A percentile compares a stretch with the other conserved stretches of the same genome.
These are phyloP conservation scores for Eueides isabella DNA, from an alignment of 1,140 invertebrate species.

Conservation along the genomic window DNA sequence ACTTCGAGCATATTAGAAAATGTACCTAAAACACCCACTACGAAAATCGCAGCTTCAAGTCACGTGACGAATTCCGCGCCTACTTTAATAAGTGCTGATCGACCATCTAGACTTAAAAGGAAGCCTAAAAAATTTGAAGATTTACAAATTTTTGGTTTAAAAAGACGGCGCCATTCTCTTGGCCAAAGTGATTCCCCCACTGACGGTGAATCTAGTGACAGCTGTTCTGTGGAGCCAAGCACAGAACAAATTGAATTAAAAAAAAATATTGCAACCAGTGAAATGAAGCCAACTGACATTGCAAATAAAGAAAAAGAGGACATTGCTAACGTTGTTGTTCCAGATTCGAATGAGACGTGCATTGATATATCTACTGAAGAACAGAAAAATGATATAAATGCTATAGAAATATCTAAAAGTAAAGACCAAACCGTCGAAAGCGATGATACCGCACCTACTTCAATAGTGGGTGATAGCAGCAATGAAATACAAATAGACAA, in stretches of 20 bases:
- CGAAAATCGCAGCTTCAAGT: slow-evolving; percentile 27
- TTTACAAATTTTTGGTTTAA: slow-evolving; percentile 52
- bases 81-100: slow-evolving; percentile 53
- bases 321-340: not conserved
- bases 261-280: not conserved
- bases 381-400: not conserved
- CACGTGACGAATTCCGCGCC: slow-evolving; percentile 58
- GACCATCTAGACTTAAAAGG: slow-evolving; percentile 72
- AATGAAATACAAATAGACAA: not conserved
- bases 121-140: slow-evolving; percentile 78
- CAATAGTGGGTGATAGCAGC: not conserved
- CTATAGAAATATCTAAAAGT: not conserved
- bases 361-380: not conserved
- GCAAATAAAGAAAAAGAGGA: not conserved
- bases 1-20: slow-evolving; percentile 43
- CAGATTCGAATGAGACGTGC: not conserved
- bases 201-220: slow-evolving; percentile 27
- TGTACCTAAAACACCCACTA: slow-evolving; percentile 51
- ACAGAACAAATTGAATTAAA: not conserved
- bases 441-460: not conserved
- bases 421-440: not conserved
- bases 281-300: not conserved
- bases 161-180: slow-evolving; percentile 52
- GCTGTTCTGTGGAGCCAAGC: slow-evolving; percentile 13
- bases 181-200: slow-evolving; percentile 40